Conservation (phyloP, 2,797 vertebrate species). For the Crocodylus rhombifer region DNA sequence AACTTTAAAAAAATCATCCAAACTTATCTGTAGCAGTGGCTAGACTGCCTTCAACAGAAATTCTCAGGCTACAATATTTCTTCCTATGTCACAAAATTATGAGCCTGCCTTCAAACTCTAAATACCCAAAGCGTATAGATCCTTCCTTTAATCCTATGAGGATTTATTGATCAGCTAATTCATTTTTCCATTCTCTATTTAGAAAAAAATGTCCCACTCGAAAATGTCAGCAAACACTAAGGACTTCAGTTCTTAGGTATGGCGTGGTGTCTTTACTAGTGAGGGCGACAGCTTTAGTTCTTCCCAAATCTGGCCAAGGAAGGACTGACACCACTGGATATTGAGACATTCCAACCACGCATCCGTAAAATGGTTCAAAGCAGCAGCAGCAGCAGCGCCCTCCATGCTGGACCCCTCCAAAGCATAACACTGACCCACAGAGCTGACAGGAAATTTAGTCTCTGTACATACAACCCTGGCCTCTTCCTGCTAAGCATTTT, state of each 20-base stretch:
- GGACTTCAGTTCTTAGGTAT: accelerated
- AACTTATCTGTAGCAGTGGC: accelerated
- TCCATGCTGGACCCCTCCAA: not conserved
- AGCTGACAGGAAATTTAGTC: not conserved
- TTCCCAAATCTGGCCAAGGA: not conserved
- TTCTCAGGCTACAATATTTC: accelerated
- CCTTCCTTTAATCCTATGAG: accelerated
- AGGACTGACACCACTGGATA: not conserved
- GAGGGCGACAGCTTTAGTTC: accelerated
- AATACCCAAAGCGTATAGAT: accelerated
- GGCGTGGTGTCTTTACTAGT: not conserved
- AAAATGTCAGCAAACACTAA: accelerated
- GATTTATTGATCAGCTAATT: not conserved
- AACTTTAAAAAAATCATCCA: not conserved
- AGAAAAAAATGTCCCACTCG: not conserved
- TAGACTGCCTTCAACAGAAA: accelerated
- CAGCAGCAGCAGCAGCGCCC: not conserved
- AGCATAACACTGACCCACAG: not conserved
- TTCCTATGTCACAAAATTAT: not conserved
- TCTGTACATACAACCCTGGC: not conserved
- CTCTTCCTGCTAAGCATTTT: accelerated
- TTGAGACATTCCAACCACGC: accelerated
- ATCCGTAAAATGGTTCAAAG: not conserved
- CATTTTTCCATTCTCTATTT: accelerated
- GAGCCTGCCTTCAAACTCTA: accelerated